Evolutionary conservation across 2,888 invertebrate species (phyloP), one percentile per base, ranked within the genome.

Genomic region (Chaetogeoica ovagalla): DNA sequence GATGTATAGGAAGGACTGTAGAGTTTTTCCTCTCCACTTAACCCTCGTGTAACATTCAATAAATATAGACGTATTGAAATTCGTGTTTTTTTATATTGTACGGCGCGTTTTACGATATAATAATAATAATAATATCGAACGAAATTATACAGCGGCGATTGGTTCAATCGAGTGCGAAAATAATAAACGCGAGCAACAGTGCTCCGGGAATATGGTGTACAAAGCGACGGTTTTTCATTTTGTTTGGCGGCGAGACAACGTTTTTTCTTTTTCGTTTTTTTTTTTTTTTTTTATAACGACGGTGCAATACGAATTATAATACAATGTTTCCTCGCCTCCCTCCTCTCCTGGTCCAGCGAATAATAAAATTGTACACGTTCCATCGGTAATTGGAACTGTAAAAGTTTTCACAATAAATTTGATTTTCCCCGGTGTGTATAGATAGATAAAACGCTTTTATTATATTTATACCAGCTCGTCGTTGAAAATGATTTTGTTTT

Each of bases 391-490:
- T 57, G 70, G 9, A 70, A n/a, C 37, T 39, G 70, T 70, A 57
- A 71, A 71, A 59, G n/a, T 70, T 70, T 57, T 70, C 70, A 8
- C 70, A 39, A 21, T 21, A 57, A 70, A 57, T 70, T 48, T 48
- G 11, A 57, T 17, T 37, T 39, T n/a, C 37, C 8, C 13, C 48
- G 13, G 48, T 11, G 30, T 30, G 30, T 30, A 30, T 30, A 30
- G 30, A 7, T 21, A 2, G 5, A 15, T n/a, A 6, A 19, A 55
- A 7, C 4, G 5, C 52, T 17, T 52, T n/a, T 48, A 48, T 48
- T 48, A 48, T 48, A 48, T 48, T 48, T 13, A 13, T 48, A 13
- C 48, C 2, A 0, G 48, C 13, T 48, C 9, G 8, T 17, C 39
- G 15, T 70, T 57, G 37, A 55, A 70, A 15, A 70, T 60, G 60